A percentile compares a stretch with the other conserved stretches of the same genome.
These are phyloP conservation scores for Toxotes jaculatrix DNA, from an alignment of 2,113 vertebrate genomes.

Conservation along the genomic window DNA sequence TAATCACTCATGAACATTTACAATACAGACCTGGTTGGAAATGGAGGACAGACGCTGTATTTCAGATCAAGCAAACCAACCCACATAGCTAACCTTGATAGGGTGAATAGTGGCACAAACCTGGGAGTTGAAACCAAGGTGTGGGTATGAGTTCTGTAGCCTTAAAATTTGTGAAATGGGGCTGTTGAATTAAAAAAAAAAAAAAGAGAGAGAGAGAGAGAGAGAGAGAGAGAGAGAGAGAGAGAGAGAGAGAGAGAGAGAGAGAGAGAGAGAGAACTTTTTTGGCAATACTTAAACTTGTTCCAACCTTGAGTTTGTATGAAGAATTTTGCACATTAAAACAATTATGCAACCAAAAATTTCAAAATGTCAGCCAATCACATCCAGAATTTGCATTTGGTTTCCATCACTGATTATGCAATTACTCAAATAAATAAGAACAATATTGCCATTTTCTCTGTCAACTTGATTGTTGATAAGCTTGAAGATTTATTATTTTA, in stretches of 20 bases:
- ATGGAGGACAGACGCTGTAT: constrained; percentile 55
- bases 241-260: no score
- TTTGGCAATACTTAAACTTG: not conserved
- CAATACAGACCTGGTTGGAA: constrained; percentile 54
- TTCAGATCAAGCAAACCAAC: constrained; percentile 55
- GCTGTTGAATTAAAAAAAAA: constrained; percentile 32
- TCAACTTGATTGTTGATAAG: constrained; percentile 28
- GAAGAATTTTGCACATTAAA: constrained; percentile 10
- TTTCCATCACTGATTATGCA: constrained; percentile 4
- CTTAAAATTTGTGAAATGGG: constrained; percentile 11
- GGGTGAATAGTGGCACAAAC: constrained; percentile 51
- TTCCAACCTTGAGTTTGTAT: constrained; percentile 16
- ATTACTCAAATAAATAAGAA: constrained; percentile 59
- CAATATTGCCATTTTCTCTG: constrained; percentile 10
- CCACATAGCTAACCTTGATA: constrained; percentile 45
- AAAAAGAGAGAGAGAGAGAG: not conserved
- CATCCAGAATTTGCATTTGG: constrained; percentile 10
- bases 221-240: no score
- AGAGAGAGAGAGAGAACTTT: not conserved
- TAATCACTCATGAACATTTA: constrained; percentile 68
- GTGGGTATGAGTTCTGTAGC: constrained; percentile 10
- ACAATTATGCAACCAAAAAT: constrained; percentile 17
- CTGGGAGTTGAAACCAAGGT: constrained; percentile 16
- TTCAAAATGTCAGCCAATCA: constrained; percentile 22
- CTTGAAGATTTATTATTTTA: constrained; percentile 20